Evolutionary conservation across 2,888 invertebrate genomes (phyloP), one percentile per base, ranked within the genome.

Genomic region (Metacarcinus magister): DNA sequence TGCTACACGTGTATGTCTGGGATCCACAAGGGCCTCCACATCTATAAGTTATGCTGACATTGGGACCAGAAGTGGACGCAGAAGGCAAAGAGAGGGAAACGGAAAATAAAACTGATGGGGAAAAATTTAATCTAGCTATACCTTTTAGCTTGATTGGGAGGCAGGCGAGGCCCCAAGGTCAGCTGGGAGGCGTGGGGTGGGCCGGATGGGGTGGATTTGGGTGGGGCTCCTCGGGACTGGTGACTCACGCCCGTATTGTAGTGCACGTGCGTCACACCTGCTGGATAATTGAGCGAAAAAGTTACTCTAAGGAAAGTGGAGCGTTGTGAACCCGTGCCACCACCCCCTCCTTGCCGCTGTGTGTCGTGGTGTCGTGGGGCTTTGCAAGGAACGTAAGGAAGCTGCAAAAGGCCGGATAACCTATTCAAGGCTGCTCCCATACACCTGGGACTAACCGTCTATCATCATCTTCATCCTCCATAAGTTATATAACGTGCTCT

Each of bases 211-310:
- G 54, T 54, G 54, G 13, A 2, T 54, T 19, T 54, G 54, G 54
- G 54, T 54, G 54, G 54, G 54, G 54, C 54, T 8, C 39, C 39
- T 23, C 7, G 67, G n/a, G 7, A 3, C 19, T 67, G 67, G 67
- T 67, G 67, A 67, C 67, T 67, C 67, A 67, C 67, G n/a, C n/a
- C 7, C 7, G 67, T 67, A 5, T 23, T 67, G 67, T 67, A 7
- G n/a, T 7, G 67, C n/a, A 67, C 67, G 67, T 67, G 67, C 67
- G 67, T 67, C 67, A n/a, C 67, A 67, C 67, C 67, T n/a, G 67
- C 67, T n/a, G n/a, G 54, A 19, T 67, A 67, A n/a, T 67, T 23
- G n/a, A 7, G n/a, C 67, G 23, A 7, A 67, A 67, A 67, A 67
- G 67, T 67, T 67, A 67, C 67, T n/a, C n/a, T 23, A 67, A 23